phyloP scores from a whole-genome alignment of 2,888 invertebrate genomes.

The Scaptomyza parva region DNA sequence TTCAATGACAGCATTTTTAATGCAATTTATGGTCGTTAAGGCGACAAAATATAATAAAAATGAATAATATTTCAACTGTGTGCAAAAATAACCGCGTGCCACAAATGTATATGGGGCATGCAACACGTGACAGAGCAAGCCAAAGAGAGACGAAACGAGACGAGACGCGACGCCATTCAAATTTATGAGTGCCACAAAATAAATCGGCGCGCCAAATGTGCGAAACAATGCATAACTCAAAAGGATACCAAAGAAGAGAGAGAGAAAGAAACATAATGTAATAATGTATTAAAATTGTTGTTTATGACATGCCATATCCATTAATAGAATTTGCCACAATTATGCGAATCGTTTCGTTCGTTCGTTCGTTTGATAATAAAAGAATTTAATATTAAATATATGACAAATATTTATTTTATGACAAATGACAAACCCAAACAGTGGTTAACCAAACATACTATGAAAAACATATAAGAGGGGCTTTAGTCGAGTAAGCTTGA shows the following conservation, averaged over 20 bases:
- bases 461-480: too few species aligned
- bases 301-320: conserved; percentile 55
- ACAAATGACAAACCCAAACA: conserved; percentile 21
- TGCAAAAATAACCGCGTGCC: conserved; percentile 52
- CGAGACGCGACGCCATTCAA: conserved; percentile 33
- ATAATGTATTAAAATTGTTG: conserved; percentile 53
- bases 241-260: conserved; percentile 36
- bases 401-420: conserved; percentile 3
- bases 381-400: neutral
- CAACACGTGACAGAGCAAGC: conserved; percentile 66
- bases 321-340: conserved; percentile 62
- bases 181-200: conserved; percentile 73
- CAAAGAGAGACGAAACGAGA: conserved; percentile 11
- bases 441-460: conserved; percentile 14
- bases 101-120: conserved; percentile 47
- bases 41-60: conserved; percentile 81
- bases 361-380: neutral
- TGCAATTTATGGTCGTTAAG: conserved; percentile 81
- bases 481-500: too few species aligned
- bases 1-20: conserved; percentile 78
- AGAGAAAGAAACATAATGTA: conserved; percentile 24
- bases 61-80: conserved; percentile 75
- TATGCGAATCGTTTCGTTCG: conserved; percentile 42
- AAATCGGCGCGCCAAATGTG: conserved; percentile 75
- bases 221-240: conserved; percentile 77